phyloP scores from a whole-genome alignment of 2,797 vertebrate genomes.

The Poliocrania exsul region DNA sequence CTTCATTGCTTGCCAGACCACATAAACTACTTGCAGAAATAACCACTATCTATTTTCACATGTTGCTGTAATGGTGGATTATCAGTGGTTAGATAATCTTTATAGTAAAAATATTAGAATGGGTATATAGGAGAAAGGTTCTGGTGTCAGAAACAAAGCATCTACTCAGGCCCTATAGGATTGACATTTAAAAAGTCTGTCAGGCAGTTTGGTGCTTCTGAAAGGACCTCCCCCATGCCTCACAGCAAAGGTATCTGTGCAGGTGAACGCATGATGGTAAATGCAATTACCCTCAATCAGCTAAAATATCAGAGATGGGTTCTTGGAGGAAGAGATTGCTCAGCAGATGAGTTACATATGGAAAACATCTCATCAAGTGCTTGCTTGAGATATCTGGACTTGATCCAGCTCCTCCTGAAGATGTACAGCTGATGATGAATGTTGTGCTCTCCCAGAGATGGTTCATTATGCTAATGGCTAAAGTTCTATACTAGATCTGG shows the following conservation, averaged over 20 bases:
- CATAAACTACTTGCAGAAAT: not conserved
- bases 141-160: not conserved
- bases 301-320: not conserved
- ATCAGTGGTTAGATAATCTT: not conserved
- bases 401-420: not conserved
- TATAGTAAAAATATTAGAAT: not conserved
- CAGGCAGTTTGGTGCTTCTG: not conserved
- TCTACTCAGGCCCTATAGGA: not conserved
- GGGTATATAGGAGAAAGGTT: not conserved
- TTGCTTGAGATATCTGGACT: not conserved
- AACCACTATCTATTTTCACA: not conserved
- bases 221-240: not conserved
- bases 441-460: not conserved
- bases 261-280: not conserved
- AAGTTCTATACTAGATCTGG: not conserved
- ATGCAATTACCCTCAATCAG: fast-evolving
- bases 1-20: not conserved
- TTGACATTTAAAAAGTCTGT: not conserved
- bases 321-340: not conserved
- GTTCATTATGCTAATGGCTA: not conserved
- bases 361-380: not conserved
- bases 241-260: not conserved
- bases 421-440: fast-evolving
- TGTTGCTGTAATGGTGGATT: not conserved
- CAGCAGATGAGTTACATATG: not conserved